Conservation (phyloP, 2,888 invertebrate species). For the Hanleya hanleyi region DNA sequence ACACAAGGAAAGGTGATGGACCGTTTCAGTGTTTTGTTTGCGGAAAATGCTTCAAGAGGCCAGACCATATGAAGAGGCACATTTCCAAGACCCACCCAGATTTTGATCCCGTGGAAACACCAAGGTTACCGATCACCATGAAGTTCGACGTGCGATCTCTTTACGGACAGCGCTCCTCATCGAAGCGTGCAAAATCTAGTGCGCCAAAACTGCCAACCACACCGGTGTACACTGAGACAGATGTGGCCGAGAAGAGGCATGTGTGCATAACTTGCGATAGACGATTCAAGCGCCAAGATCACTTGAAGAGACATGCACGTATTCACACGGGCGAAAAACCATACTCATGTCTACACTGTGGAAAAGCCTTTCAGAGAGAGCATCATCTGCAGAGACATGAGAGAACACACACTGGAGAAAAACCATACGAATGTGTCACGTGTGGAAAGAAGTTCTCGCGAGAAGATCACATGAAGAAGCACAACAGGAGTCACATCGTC, state of each 20-base stretch:
- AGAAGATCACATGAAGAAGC: background rate
- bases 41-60: background rate
- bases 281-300: conserved; percentile 1
- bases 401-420: background rate
- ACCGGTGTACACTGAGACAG: background rate
- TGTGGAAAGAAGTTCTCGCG: background rate
- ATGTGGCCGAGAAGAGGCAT: background rate
- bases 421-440: background rate
- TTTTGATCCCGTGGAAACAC: background rate
- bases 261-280: background rate
- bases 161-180: background rate
- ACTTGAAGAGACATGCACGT: background rate
- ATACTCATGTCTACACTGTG: background rate
- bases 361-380: background rate
- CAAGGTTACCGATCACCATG: background rate
- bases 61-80: background rate
- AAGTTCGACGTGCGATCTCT: background rate
- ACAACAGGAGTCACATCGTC: background rate
- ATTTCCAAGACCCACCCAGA: background rate
- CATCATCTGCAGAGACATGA: background rate
- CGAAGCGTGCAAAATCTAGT: background rate
- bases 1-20: background rate
- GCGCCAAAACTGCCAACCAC: background rate
- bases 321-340: background rate
- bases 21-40: background rate